Evolutionary conservation across 2,797 vertebrate species (phyloP), one percentile per base, ranked within the genome.

Genomic region (Chloroceryle amazona): DNA sequence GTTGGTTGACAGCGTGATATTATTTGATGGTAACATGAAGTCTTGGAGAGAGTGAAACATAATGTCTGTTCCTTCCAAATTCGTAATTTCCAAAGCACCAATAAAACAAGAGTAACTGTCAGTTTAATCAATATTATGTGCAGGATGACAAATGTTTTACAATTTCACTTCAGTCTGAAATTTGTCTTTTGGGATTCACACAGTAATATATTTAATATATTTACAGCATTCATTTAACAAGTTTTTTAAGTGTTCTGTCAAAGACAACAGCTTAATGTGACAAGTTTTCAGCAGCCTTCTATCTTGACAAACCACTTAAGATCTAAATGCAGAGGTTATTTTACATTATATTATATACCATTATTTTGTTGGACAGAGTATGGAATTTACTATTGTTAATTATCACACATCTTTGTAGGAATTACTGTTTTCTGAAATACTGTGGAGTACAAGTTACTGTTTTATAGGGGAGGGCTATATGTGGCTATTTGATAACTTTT

Each of bases 81-180:
- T 8, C 44, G 11, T 85, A 81, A 80, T 91, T 96, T 93, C 42
- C 67, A 91, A 95, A 90, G 81, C 46, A 93, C 57, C 51, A 88
- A 61, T 94, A 95, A 96, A 97, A 71, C 54, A 88, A 81, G 72
- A 70, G n/a, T 88, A 91, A 88, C 66, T 96, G 88, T 92, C 86
- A 91, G 70, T 75, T 94, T 84, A 96, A 94, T 95, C 88, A 82
- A 75, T 95, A 81, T 72, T 92, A 78, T 90, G 29, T 79, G 47
- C 71, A 87, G 60, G 21, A 74, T 92, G 81, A 86, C 49, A 96
- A 92, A 92, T 86, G 41, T 74, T 92, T 91, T 88, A 51, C 63
- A 89, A 71, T 95, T 94, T 88, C 10, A 84, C 51, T 93, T 91
- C 70, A 81, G 51, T 75, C 39, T 90, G 83, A 94, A 94, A 94